Base-by-base conservation (phyloP, 2,797 vertebrate genomes). In the Pseudochirops cupreus region DNA sequence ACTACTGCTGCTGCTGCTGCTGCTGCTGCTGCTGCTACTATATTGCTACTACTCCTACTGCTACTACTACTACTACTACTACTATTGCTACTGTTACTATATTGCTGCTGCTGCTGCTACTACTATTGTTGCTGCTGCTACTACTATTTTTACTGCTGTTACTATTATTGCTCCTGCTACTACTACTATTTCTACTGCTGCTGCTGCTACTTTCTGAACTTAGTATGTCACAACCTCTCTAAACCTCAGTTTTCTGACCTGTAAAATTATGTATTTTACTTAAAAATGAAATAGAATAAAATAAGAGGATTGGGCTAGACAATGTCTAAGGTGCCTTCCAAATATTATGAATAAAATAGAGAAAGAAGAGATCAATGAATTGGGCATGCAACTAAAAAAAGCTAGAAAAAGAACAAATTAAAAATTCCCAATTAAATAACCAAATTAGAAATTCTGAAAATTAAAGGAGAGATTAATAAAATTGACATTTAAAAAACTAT, bases 21-120 rank as follows among this genome's bases (percentile, higher is more conserved):
- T 58, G 10, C 31, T 33, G 5, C 12, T 62, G 5, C 59, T 82
- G 5, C 18, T 39, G 1, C n/a, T 82, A 2, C 67, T 82, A 21
- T 39, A 10, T 6, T 46, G 13, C 0, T 62, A 0, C 29, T 62
- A 0, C 29, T 62, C 0, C 3, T 62, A 39, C 16, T 82, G 3
- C 21, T 82, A 9, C 39, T 46, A 11, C 9, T 82, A 39, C 5
- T 21, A 39, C 6, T 39, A 0, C 33, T 67, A 18, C 33, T n/a
- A 18, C 33, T 67, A 14, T 13, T 67, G 5, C 4, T n/a, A 0
- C 33, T 67, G 1, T 3, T 67, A 33, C 33, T 62, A 1, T 58
- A 58, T 11, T 33, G 13, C 31, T 62, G 5, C 59, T 82, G 5
- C 18, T 39, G 6, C 67, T 62, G 1, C 3, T 62, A 39, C 16